Evolutionary conservation across 2,888 invertebrate genomes (phyloP).

Genomic region (Parnassius glacialis): DNA sequence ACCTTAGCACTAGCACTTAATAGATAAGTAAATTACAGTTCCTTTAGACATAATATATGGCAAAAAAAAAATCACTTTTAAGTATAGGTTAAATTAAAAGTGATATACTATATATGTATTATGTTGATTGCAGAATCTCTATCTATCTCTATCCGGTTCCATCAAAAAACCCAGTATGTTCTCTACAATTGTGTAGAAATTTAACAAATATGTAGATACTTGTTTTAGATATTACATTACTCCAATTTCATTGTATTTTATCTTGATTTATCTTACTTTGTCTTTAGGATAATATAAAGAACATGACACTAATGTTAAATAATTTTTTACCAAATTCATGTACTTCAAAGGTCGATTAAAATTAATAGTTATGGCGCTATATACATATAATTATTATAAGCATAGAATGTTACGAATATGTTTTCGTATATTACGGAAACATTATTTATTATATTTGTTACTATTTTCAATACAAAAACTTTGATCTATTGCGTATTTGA

Average conservation of each 20-base stretch:
- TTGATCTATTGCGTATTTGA: not conserved
- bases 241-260: constrained; percentile 1
- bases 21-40: constrained; percentile 39
- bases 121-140: constrained; percentile 19
- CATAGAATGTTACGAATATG: constrained; percentile 29
- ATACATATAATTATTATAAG: constrained; percentile 23
- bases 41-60: constrained; percentile 34
- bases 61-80: constrained; percentile 14
- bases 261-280: not conserved
- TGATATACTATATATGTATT: constrained; percentile 16
- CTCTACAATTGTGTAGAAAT: constrained; percentile 13
- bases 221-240: constrained; percentile 1
- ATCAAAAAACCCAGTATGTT: constrained; percentile 32
- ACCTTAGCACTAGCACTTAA: constrained; percentile 29
- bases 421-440: constrained; percentile 73
- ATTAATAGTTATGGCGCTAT: constrained; percentile 20
- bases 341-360: constrained; percentile 14
- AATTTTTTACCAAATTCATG: constrained; percentile 17
- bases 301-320: constrained; percentile 59
- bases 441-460: constrained; percentile 67
- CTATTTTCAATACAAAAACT: constrained; percentile 58
- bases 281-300: constrained; percentile 27
- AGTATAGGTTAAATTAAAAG: constrained; percentile 20
- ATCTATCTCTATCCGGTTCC: constrained; percentile 5
- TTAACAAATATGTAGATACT: constrained; percentile 16